Percentiles rank a stretch among this genome's conserved stretches.
phyloP scores from a whole-genome alignment of 2,113 vertebrate species.

The Conger conger region DNA sequence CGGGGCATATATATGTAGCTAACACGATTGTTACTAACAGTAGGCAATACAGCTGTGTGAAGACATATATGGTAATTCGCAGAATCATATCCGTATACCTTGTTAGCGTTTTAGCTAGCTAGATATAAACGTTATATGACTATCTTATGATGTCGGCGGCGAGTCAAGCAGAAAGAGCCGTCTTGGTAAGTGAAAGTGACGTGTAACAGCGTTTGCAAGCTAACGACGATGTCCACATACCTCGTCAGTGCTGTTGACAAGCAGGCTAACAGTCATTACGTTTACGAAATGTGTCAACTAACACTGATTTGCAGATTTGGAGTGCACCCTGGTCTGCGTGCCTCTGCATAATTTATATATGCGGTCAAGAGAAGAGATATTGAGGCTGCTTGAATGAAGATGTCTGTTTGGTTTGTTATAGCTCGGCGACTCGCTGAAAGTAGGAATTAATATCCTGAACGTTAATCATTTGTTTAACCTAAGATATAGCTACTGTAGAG shows the following conservation, averaged over 20 bases:
- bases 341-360: too few species aligned
- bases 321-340: not conserved
- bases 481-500: too few species aligned
- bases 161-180: constrained; percentile 78
- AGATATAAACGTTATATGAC: constrained; percentile 44
- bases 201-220: not conserved
- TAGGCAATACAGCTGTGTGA: not conserved
- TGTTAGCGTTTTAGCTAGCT: not conserved
- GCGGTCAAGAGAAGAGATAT: too few species aligned
- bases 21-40: not conserved
- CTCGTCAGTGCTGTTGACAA: not conserved
- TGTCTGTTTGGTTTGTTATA: not conserved
- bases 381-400: too few species aligned
- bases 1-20: not conserved
- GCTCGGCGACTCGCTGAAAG: too few species aligned
- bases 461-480: too few species aligned
- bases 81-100: constrained; percentile 47
- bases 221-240: not conserved
- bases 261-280: not conserved
- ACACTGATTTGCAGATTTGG: not conserved
- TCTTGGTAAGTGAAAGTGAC: constrained; percentile 75
- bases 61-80: constrained; percentile 48
- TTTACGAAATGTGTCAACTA: not conserved
- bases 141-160: constrained; percentile 71
- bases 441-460: too few species aligned